These are phyloP conservation scores for Lycopodina hypogea DNA, from an alignment of 37 sponge, comb jelly and placozoan species.

Conservation along the genomic window DNA sequence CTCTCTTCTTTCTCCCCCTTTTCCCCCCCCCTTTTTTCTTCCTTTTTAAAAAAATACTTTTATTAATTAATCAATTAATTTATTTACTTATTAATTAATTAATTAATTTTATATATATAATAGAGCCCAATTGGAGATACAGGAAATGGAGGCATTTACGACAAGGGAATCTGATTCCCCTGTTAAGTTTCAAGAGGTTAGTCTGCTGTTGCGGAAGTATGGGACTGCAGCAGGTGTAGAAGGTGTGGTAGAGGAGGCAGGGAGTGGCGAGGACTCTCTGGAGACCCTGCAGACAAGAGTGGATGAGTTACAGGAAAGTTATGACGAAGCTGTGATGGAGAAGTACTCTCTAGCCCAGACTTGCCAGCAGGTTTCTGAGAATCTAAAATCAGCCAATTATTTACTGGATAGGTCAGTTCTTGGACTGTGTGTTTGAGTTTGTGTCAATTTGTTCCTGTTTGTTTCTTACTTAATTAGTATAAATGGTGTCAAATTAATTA, in stretches of 20 bases:
- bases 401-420: slow-evolving; percentile 55
- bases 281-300: slow-evolving; percentile 24
- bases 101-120: not conserved
- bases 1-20: no score
- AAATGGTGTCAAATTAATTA: not conserved
- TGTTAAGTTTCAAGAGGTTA: not conserved
- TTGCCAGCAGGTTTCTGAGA: slow-evolving; percentile 62
- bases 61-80: no score
- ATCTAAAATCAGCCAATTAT: slow-evolving; percentile 62
- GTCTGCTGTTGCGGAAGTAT: not conserved
- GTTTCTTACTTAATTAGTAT: not conserved
- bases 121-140: slow-evolving; percentile 9
- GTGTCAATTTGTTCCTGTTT: not conserved
- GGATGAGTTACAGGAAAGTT: slow-evolving; percentile 43
- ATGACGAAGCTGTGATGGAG: slow-evolving; percentile 71
- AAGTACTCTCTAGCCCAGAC: slow-evolving; percentile 60
- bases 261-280: slow-evolving; percentile 21
- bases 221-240: slow-evolving; percentile 1
- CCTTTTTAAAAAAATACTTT: no score
- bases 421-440: not conserved
- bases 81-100: no score
- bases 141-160: slow-evolving; percentile 19
- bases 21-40: no score
- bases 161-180: not conserved
- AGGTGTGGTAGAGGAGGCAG: slow-evolving; percentile 30